Conservation (phyloP, 2,113 vertebrate genomes). For the Lontra canadensis region DNA sequence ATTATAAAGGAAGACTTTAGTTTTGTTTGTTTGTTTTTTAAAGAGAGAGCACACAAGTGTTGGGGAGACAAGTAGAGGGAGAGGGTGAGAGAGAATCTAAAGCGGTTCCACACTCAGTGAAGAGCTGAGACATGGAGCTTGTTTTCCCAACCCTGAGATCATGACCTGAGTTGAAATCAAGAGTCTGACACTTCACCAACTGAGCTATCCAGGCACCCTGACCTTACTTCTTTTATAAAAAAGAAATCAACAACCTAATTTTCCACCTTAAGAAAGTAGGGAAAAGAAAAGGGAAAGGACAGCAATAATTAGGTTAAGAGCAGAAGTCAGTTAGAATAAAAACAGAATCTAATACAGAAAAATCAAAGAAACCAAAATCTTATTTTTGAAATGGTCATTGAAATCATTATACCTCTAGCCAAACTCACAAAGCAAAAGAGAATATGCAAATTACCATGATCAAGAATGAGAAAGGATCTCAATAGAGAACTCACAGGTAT, state of each 20-base stretch:
- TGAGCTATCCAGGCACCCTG: not conserved
- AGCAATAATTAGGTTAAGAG: not conserved
- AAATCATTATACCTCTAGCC: not conserved
- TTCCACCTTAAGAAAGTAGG: not conserved
- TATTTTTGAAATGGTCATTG: not conserved
- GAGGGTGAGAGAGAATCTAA: not conserved
- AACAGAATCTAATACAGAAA: not conserved
- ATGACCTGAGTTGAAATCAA: not conserved
- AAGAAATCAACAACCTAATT: not conserved
- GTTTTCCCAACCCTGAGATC: not conserved
- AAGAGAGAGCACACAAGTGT: not conserved
- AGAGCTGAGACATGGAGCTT: not conserved
- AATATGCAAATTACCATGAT: not conserved
- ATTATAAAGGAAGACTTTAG: not conserved
- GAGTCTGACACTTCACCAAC: not conserved
- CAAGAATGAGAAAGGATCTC: not conserved
- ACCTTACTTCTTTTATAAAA: not conserved
- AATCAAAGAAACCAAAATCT: not conserved
- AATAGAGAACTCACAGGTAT: not conserved
- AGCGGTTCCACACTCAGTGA: not conserved
- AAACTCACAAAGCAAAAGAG: not conserved
- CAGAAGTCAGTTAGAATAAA: not conserved
- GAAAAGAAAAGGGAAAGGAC: not conserved
- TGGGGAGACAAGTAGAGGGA: not conserved
- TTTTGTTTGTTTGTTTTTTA: not conserved